Conservation (phyloP, 2,888 invertebrate species). For the Tachina lurida region DNA sequence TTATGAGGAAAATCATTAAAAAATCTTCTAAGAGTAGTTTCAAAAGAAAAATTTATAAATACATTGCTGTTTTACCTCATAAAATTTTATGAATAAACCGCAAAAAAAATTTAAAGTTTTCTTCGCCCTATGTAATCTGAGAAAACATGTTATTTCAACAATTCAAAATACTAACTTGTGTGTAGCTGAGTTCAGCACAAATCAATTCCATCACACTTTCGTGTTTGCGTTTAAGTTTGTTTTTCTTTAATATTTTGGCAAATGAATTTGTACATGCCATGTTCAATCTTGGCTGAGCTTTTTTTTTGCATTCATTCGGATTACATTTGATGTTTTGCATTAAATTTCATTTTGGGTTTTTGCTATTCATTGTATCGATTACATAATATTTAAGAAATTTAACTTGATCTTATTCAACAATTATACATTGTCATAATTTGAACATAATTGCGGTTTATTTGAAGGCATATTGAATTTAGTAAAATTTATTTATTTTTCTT, state of each 20-base stretch:
- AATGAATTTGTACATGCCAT: conserved; percentile 56
- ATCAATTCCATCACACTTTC: conserved; percentile 44
- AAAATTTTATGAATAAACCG: no score
- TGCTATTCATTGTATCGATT: conserved; percentile 60
- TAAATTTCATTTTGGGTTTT: conserved; percentile 59
- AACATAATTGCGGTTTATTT: conserved; percentile 62
- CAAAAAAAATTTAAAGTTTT: no score
- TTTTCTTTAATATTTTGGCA: conserved; percentile 28
- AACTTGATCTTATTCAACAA: conserved; percentile 51
- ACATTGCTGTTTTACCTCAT: background rate
- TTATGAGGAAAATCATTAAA: no score
- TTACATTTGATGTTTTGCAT: conserved; percentile 42
- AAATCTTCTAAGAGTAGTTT: no score
- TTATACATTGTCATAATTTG: conserved; percentile 20
- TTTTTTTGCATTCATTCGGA: conserved; percentile 4
- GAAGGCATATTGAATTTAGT: conserved; percentile 37
- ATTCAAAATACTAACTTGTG: background rate
- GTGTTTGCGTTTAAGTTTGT: conserved; percentile 19
- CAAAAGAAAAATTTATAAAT: no score
- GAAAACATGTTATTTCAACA: background rate
- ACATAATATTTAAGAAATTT: conserved; percentile 61
- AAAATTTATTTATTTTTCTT: background rate
- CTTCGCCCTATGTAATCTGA: no score
- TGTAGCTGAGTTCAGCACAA: background rate
- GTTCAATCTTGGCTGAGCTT: conserved; percentile 43